These are phyloP conservation scores for Dolichotis patagonum DNA, from an alignment of 2,113 vertebrate species.

Conservation along the genomic window DNA sequence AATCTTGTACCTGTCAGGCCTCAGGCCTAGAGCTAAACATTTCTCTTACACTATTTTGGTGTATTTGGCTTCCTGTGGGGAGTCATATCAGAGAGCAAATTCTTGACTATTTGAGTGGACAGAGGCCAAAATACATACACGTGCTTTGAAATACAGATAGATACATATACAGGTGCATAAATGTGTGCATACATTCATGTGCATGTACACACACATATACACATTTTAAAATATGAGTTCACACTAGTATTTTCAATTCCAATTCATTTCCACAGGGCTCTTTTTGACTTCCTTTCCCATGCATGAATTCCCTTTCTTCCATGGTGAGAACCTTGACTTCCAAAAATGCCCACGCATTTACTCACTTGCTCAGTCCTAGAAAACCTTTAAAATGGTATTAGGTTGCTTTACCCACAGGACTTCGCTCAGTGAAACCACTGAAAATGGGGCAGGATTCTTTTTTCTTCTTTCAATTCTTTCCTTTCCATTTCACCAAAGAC, in stretches of 20 bases:
- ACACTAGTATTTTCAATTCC: background rate
- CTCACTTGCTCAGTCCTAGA: background rate
- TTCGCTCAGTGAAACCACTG: background rate
- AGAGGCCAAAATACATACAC: background rate
- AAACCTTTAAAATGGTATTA: background rate
- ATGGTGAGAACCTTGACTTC: background rate
- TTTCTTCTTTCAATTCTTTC: background rate
- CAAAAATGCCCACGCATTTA: background rate
- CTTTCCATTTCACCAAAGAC: background rate
- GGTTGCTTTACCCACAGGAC: background rate
- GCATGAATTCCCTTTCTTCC: background rate
- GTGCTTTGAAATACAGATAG: no score
- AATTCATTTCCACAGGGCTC: background rate
- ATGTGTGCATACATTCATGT: background rate
- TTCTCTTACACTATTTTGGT: background rate
- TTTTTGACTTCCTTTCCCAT: background rate
- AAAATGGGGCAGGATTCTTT: background rate
- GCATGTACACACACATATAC: accelerated
- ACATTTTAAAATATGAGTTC: background rate
- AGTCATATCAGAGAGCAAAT: background rate
- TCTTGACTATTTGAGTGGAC: background rate
- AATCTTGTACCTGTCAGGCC: no score
- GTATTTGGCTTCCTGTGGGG: background rate
- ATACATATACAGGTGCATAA: no score
- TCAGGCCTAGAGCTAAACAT: background rate